These are phyloP conservation scores for Drosophila subsilvestris DNA, from an alignment of 2,888 invertebrate species.

Conservation along the genomic window DNA sequence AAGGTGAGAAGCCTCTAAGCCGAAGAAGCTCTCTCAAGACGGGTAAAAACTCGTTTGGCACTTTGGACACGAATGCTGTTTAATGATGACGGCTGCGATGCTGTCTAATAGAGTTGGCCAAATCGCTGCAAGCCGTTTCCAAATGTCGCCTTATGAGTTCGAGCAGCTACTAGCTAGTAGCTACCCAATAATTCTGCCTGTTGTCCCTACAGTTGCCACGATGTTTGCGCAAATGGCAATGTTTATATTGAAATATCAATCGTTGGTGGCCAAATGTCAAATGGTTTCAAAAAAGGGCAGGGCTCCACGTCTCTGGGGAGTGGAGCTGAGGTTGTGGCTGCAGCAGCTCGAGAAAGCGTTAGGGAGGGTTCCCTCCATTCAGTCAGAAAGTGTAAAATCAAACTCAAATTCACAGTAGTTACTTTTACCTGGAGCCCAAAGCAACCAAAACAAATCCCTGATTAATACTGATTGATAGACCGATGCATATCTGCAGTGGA, in stretches of 20 bases:
- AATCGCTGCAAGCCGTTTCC: conserved; percentile 61
- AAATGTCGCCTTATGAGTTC: conserved; percentile 40
- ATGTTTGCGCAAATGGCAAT: conserved; percentile 58
- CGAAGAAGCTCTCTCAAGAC: conserved; percentile 47
- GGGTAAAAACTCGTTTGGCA: conserved; percentile 37
- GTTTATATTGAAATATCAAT: conserved; percentile 60
- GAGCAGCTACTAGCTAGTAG: conserved; percentile 12
- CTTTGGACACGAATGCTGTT: conserved; percentile 36
- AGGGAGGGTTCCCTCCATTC: no score
- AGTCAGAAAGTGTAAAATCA: no score
- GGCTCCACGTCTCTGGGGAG: not conserved
- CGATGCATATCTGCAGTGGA: conserved; percentile 34
- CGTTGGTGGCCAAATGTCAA: conserved; percentile 57
- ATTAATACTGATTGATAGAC: conserved; percentile 36
- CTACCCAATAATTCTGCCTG: conserved; percentile 67
- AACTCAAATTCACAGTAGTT: conserved; percentile 1
- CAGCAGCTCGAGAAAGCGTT: conserved; percentile 23
- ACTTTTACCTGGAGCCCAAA: conserved; percentile 17
- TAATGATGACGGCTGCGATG: conserved; percentile 43
- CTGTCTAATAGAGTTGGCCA: conserved; percentile 72
- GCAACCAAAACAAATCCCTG: not conserved
- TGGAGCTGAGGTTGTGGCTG: conserved; percentile 17
- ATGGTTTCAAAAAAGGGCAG: conserved; percentile 64
- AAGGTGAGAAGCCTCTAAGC: conserved; percentile 57
- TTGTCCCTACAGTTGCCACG: conserved; percentile 19